Conservation (phyloP, 1,140 invertebrate species). For the Coelopa frigida region DNA sequence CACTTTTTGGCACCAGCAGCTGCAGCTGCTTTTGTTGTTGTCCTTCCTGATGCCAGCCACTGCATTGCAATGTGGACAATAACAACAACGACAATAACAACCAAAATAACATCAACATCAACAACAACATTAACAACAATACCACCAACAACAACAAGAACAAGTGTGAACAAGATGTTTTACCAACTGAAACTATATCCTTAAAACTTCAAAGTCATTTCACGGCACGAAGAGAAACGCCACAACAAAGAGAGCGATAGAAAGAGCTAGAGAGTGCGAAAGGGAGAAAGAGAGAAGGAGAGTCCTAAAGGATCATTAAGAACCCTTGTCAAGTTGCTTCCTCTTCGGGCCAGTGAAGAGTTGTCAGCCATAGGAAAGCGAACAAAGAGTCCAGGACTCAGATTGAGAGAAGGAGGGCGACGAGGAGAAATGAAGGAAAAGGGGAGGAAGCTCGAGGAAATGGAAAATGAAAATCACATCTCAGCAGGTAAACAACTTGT, state of each 20-base stretch:
- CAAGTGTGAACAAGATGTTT: neutral
- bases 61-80: slow-evolving; percentile 4
- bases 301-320: slow-evolving; percentile 43
- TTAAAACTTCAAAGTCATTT: neutral
- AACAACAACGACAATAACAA: slow-evolving; percentile 1
- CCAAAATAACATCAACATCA: neutral
- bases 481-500: no score
- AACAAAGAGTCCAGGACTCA: neutral
- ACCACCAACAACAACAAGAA: neutral
- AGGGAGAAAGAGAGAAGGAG: slow-evolving; percentile 30
- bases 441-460: neutral
- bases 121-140: neutral
- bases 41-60: slow-evolving; percentile 3
- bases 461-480: slow-evolving; percentile 7
- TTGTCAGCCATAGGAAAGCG: neutral
- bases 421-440: neutral
- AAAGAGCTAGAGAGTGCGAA: slow-evolving; percentile 5
- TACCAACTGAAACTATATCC: neutral
- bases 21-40: neutral
- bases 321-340: slow-evolving; percentile 7
- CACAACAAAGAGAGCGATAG: neutral
- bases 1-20: neutral
- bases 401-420: neutral
- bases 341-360: no score
- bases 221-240: slow-evolving; percentile 15